phyloP scores from a whole-genome alignment of 92 coral and sea anemone genomes.

The Palythoa grandiflora region DNA sequence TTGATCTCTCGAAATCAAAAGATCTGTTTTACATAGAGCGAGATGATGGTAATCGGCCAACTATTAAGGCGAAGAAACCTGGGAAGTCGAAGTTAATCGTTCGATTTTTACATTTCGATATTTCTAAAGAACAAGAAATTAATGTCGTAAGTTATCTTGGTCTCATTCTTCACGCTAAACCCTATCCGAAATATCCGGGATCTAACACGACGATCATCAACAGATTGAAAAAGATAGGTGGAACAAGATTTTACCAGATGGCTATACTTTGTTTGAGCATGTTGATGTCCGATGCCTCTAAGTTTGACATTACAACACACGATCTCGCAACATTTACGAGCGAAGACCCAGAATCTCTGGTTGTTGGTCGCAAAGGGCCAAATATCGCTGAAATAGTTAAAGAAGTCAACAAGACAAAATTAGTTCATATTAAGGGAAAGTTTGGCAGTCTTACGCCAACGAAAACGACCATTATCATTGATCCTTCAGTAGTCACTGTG shows the following conservation, averaged over 20 bases:
- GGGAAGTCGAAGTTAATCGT: conserved; percentile 53
- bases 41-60: conserved; percentile 50
- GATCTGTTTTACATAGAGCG: conserved; percentile 54
- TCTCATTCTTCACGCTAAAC: conserved; percentile 51
- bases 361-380: conserved; percentile 56
- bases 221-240: conserved; percentile 36
- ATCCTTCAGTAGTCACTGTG: conserved; percentile 45
- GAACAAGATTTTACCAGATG: conserved; percentile 53
- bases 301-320: conserved; percentile 51
- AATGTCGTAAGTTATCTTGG: conserved; percentile 50
- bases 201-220: conserved; percentile 20
- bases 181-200: conserved; percentile 64
- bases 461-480: conserved; percentile 1
- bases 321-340: conserved; percentile 56
- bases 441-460: conserved; percentile 36
- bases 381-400: conserved; percentile 56
- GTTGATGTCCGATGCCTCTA: conserved; percentile 56
- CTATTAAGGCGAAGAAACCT: conserved; percentile 43
- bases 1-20: conserved; percentile 49
- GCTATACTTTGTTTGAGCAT: conserved; percentile 56
- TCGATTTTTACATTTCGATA: conserved; percentile 56
- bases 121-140: conserved; percentile 30
- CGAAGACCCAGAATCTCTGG: conserved; percentile 18
- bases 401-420: conserved; percentile 8
- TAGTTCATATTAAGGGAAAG: conserved; percentile 31